A percentile compares a stretch with the other conserved stretches of the same genome.
Evolutionary conservation across 2,113 vertebrate species (phyloP).

Genomic region (Rostratula benghalensis): DNA sequence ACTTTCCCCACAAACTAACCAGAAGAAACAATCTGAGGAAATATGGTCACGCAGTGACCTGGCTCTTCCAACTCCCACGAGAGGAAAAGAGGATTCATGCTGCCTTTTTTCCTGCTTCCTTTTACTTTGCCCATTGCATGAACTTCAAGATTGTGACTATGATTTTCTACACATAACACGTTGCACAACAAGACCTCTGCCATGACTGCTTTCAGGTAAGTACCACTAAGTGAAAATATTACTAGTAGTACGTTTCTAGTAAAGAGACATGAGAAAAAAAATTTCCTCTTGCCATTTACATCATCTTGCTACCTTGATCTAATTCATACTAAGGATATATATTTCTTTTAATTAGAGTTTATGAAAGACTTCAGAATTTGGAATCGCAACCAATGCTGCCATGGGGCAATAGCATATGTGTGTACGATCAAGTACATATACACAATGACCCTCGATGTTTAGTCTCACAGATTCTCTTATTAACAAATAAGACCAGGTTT

Average conservation of each 20-base stretch:
- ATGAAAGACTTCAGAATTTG: background rate
- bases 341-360: background rate
- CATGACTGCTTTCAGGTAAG: background rate
- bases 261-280: background rate
- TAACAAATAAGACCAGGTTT: background rate
- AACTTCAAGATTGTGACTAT: background rate
- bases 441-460: background rate
- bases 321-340: background rate
- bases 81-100: background rate
- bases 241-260: background rate
- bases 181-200: background rate
- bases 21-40: background rate
- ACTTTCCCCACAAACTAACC: background rate
- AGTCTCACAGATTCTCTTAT: background rate
- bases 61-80: background rate
- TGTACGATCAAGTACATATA: background rate
- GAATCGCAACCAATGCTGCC: background rate
- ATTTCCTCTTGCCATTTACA: background rate
- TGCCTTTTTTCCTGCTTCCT: background rate
- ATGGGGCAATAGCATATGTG: fast-evolving
- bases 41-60: background rate
- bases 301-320: background rate
- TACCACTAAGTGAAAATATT: background rate
- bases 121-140: background rate
- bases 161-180: background rate